Evolutionary conservation across 2,888 invertebrate species (phyloP).

Genomic region (Tachina fera): DNA sequence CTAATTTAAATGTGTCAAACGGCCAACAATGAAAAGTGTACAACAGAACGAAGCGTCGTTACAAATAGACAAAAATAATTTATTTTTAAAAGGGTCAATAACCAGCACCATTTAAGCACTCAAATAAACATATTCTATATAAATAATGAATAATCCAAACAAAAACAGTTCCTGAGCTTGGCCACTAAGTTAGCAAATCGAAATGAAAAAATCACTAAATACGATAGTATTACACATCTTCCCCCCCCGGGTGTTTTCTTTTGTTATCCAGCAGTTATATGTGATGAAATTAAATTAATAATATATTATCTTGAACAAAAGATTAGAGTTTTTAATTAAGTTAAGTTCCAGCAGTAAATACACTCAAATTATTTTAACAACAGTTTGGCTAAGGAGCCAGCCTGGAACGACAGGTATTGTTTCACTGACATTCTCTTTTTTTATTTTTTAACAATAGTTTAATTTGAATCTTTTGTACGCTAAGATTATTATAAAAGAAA

Average conservation of each 20-base stretch:
- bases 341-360: not conserved
- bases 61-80: not conserved
- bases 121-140: not conserved
- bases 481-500: slow-evolving; percentile 46
- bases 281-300: slow-evolving; percentile 29
- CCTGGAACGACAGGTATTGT: slow-evolving; percentile 12
- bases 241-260: not conserved
- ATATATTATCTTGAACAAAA: not conserved
- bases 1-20: slow-evolving; percentile 10
- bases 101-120: not conserved
- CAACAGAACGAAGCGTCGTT: not conserved
- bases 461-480: slow-evolving; percentile 35
- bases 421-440: not conserved
- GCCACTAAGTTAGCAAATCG: not conserved
- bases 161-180: not conserved
- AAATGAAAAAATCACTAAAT: slow-evolving; percentile 3
- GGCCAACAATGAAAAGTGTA: not conserved
- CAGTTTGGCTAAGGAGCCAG: slow-evolving; percentile 11
- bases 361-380: not conserved
- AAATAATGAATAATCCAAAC: not conserved
- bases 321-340: not conserved
- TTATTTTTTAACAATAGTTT: slow-evolving; percentile 12
- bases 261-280: slow-evolving; percentile 17
- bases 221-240: slow-evolving; percentile 1
- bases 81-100: slow-evolving; percentile 20